These are phyloP conservation scores for Orthosia cruda DNA, from an alignment of 2,888 invertebrate species.

Conservation along the genomic window DNA sequence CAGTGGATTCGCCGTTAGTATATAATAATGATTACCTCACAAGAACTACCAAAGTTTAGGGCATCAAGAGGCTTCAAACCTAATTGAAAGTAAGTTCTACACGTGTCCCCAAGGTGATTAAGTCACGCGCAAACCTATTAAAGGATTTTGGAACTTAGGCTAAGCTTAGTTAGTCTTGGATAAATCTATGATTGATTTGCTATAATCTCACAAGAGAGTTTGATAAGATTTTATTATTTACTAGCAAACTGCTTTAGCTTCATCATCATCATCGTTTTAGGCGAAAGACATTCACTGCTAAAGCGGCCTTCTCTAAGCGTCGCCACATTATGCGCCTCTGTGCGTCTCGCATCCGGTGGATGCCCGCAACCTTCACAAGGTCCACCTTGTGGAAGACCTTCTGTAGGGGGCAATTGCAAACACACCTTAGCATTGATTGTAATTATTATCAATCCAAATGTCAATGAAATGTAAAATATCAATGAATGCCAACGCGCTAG, in stretches of 20 bases:
- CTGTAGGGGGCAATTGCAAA: too few species aligned
- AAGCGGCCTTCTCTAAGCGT: neutral
- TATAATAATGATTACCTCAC: neutral
- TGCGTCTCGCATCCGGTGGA: too few species aligned
- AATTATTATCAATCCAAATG: too few species aligned
- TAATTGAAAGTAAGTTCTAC: constrained; percentile 26
- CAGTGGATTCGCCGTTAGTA: too few species aligned
- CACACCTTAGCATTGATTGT: too few species aligned
- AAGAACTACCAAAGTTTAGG: neutral
- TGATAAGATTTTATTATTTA: neutral
- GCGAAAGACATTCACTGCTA: neutral
- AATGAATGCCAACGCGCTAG: too few species aligned
- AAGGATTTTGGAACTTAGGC: neutral
- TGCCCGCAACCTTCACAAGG: too few species aligned
- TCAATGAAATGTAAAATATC: too few species aligned
- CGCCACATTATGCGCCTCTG: neutral
- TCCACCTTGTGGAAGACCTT: too few species aligned
- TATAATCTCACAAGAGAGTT: neutral
- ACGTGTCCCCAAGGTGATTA: constrained; percentile 4
- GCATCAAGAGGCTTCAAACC: neutral
- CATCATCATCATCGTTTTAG: neutral
- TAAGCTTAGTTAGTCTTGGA: neutral
- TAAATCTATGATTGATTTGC: neutral
- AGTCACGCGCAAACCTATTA: constrained; percentile 5
- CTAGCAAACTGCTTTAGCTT: neutral